Evolutionary conservation across 2,113 vertebrate species (phyloP).

Genomic region (Cariama cristata): DNA sequence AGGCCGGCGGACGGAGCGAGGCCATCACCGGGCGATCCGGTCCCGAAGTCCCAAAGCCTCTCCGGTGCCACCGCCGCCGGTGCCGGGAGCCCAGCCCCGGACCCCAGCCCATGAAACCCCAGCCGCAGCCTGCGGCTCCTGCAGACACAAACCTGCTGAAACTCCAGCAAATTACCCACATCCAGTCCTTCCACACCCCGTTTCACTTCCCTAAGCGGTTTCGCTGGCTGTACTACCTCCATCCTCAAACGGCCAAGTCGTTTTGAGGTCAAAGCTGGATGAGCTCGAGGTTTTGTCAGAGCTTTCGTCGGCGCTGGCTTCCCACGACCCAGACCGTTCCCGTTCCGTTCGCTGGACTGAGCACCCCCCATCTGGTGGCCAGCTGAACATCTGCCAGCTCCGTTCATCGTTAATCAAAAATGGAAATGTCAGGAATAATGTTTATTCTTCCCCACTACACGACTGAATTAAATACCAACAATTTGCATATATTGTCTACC

Average conservation of each 20-base stretch:
- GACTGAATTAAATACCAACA: slow-evolving; percentile 42
- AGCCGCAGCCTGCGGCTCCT: not conserved
- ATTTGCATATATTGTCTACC: slow-evolving; percentile 30
- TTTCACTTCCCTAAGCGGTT: slow-evolving; percentile 5
- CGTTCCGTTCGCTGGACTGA: slow-evolving; percentile 1
- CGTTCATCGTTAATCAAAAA: slow-evolving; percentile 51
- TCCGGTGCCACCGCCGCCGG: not conserved
- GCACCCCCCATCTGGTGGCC: slow-evolving; percentile 21
- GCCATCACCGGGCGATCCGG: rapidly evolving
- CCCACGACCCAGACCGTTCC: not conserved
- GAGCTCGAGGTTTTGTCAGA: not conserved
- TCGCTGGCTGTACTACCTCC: not conserved
- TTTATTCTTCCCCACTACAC: slow-evolving; percentile 22
- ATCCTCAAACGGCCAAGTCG: not conserved
- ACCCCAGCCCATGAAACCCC: not conserved
- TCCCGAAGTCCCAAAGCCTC: not conserved
- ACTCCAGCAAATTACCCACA: not conserved
- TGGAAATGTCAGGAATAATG: slow-evolving; percentile 50
- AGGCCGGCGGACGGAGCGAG: not conserved
- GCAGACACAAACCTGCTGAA: not conserved
- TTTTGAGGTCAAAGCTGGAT: not conserved
- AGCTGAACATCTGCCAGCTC: slow-evolving; percentile 46
- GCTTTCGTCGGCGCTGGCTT: slow-evolving; percentile 10
- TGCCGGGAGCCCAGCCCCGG: no score
- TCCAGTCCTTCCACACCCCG: not conserved